phyloP scores from a whole-genome alignment of 35 echinoderm and acorn worm genomes.

The Lytechinus pictus region DNA sequence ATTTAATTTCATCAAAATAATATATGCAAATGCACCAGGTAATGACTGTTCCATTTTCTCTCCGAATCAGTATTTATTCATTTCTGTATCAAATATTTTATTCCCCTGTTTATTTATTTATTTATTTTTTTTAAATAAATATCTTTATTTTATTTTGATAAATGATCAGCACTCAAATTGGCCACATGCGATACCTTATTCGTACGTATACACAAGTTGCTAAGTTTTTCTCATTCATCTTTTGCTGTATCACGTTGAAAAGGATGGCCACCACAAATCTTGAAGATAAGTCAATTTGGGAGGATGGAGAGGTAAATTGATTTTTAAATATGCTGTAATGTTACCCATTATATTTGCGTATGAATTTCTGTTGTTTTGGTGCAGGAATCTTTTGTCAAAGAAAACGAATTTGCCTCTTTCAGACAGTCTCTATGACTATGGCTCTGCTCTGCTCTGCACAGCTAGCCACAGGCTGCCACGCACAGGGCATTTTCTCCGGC shows the following conservation, averaged over 20 bases:
- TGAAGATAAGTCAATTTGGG: slow-evolving; percentile 99
- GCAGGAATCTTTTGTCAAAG: background rate
- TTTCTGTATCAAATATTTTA: no score
- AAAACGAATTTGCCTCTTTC: background rate
- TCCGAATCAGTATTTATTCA: no score
- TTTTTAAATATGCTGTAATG: background rate
- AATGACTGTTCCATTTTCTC: no score
- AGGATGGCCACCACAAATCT: slow-evolving; percentile 80
- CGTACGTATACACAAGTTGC: background rate
- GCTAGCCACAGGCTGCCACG: no score
- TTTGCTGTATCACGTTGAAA: background rate
- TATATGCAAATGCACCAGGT: no score
- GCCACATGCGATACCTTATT: background rate
- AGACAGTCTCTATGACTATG: no score
- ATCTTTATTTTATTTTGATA: no score
- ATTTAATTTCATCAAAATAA: no score
- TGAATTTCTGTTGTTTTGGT: background rate
- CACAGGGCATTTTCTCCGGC: no score
- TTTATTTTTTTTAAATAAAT: no score
- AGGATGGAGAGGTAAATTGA: slow-evolving; percentile 94
- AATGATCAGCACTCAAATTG: background rate
- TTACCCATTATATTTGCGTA: background rate
- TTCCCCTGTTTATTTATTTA: no score
- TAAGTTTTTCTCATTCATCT: background rate
- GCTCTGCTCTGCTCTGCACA: no score